phyloP scores from a whole-genome alignment of 2,888 invertebrate genomes.

The Tipula helvola region DNA sequence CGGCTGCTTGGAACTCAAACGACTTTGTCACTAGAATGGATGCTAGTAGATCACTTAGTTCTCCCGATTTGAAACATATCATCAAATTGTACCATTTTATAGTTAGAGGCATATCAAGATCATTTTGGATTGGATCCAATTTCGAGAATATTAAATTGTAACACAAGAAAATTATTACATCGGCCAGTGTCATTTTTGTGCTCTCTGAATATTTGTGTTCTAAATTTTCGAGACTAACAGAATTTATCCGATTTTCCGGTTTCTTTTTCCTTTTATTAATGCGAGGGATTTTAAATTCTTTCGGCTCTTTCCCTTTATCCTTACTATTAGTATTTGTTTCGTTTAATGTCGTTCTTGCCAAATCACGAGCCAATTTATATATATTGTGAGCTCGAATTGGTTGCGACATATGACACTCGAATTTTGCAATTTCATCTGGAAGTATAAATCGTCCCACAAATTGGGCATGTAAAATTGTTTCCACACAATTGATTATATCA shows the following conservation, averaged over 20 bases:
- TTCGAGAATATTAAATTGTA: conserved; percentile 45
- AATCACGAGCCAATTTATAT: conserved; percentile 54
- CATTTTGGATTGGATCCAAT: conserved; percentile 20
- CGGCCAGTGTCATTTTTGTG: conserved; percentile 67
- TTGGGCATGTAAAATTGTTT: conserved; percentile 20
- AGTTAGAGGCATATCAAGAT: conserved; percentile 43
- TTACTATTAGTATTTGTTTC: conserved; percentile 15
- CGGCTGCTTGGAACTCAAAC: background rate
- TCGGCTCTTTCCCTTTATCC: conserved; percentile 16
- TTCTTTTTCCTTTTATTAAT: conserved; percentile 31
- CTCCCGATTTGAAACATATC: background rate
- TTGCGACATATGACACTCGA: conserved; percentile 73
- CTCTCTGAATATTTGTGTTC: conserved; percentile 75
- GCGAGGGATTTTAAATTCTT: conserved; percentile 24
- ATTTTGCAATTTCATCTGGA: conserved; percentile 58
- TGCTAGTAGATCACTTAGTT: background rate
- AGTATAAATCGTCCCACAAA: conserved; percentile 30
- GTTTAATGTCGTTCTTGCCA: conserved; percentile 39
- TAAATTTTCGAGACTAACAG: conserved; percentile 39
- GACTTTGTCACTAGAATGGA: background rate
- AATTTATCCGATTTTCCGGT: conserved; percentile 34
- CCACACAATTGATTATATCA: conserved; percentile 53
- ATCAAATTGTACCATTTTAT: conserved; percentile 47
- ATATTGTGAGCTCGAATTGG: conserved; percentile 79
- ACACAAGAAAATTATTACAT: conserved; percentile 64